Evolutionary conservation across 2,797 vertebrate genomes (phyloP).

Genomic region (Eleutherodactylus coqui): DNA sequence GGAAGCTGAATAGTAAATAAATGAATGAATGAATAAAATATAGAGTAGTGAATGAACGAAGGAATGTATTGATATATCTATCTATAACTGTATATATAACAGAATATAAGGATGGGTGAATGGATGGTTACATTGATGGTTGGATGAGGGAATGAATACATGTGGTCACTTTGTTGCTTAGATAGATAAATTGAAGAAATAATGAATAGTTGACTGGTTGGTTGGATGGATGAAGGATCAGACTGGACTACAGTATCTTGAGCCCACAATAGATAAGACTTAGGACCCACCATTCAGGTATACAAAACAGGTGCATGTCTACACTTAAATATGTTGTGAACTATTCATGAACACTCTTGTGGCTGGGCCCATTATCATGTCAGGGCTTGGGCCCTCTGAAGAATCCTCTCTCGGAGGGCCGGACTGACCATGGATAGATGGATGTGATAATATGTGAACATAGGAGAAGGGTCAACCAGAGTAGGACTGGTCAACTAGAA

Average conservation of each 20-base stretch:
- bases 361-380: neutral
- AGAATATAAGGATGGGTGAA: neutral
- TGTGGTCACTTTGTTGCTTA: neutral
- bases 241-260: too few relatives aligned
- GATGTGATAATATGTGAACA: neutral
- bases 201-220: neutral
- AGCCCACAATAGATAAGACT: too few relatives aligned
- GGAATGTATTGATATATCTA: too few relatives aligned
- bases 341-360: neutral
- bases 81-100: too few relatives aligned
- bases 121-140: neutral
- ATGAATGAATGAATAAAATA: neutral
- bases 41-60: neutral
- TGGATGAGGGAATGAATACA: neutral
- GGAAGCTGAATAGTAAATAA: neutral
- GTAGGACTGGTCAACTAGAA: too few relatives aligned
- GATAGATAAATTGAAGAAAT: neutral
- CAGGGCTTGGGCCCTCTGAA: too few relatives aligned
- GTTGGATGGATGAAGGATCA: neutral
- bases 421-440: neutral
- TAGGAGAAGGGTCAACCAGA: neutral
- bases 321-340: neutral
- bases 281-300: too few relatives aligned
- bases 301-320: too few relatives aligned
- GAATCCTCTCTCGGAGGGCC: neutral